Percentiles rank a stretch among this genome's conserved stretches.
phyloP scores from a whole-genome alignment of 2,797 vertebrate genomes.

The Lepidocolaptes lacrymiger region DNA sequence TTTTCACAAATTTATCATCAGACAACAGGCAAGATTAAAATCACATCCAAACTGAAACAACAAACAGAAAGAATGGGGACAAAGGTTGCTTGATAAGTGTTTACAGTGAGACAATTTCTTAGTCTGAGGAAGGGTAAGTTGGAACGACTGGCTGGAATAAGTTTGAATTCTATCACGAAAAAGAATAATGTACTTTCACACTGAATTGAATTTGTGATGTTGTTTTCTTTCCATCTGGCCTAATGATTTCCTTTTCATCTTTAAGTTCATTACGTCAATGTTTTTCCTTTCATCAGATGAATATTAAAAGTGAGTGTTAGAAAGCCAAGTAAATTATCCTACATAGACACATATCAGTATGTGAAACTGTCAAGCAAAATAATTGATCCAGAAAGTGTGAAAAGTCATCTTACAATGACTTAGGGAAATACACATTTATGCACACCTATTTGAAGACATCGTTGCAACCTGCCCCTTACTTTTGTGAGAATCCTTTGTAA shows the following conservation, averaged over 20 bases:
- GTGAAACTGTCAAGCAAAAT: neutral
- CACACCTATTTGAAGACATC: neutral
- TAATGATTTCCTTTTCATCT: neutral
- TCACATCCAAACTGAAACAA: neutral
- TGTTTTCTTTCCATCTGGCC: neutral
- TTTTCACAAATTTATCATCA: neutral
- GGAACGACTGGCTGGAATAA: neutral
- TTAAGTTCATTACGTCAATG: neutral
- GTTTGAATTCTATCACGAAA: neutral
- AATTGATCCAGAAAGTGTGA: neutral
- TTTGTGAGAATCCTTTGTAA: neutral
- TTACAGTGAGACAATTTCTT: neutral
- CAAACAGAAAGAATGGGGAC: neutral
- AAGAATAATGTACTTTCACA: neutral
- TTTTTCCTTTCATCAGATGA: neutral
- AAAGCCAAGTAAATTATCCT: neutral
- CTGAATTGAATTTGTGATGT: neutral
- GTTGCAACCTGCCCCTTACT: neutral
- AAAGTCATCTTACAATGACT: neutral
- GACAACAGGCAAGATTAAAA: neutral
- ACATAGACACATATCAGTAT: neutral
- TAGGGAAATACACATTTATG: neutral
- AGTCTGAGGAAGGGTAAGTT: neutral
- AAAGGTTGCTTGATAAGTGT: neutral
- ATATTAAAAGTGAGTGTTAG: neutral